Conservation (phyloP, 2,888 invertebrate species). For the Lacanobia oleracea region DNA sequence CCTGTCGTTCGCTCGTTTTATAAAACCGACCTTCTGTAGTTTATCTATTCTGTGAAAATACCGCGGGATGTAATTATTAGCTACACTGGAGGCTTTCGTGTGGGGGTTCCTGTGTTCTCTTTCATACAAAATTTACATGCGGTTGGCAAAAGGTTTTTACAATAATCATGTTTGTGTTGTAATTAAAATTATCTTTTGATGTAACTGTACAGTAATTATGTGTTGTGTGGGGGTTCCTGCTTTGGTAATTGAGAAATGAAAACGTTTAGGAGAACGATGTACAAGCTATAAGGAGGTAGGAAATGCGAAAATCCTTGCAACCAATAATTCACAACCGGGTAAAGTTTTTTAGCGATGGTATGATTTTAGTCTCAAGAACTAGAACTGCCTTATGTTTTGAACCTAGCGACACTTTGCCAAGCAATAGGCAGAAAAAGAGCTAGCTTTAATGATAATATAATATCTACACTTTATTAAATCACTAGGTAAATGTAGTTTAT, state of each 20-base stretch:
- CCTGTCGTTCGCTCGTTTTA: not conserved
- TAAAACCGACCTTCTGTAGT: not conserved
- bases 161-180: slow-evolving; percentile 34
- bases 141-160: slow-evolving; percentile 34
- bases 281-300: not conserved
- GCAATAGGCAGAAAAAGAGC: no score
- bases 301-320: not conserved
- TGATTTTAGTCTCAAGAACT: no score
- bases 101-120: slow-evolving; percentile 21
- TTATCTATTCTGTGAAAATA: slow-evolving; percentile 7
- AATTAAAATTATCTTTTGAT: slow-evolving; percentile 60
- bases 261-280: not conserved
- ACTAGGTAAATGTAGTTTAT: no score
- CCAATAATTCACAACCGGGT: not conserved
- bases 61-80: slow-evolving; percentile 55
- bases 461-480: no score
- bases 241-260: not conserved
- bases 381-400: no score
- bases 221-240: not conserved
- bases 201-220: slow-evolving; percentile 23
- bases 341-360: not conserved
- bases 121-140: slow-evolving; percentile 44
- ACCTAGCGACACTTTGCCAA: no score
- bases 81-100: slow-evolving; percentile 27
- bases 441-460: no score